Percentiles rank a stretch among this genome's conserved stretches.
Conservation (phyloP, 64 coral and sea anemone species). For the Montipora foliosa region DNA sequence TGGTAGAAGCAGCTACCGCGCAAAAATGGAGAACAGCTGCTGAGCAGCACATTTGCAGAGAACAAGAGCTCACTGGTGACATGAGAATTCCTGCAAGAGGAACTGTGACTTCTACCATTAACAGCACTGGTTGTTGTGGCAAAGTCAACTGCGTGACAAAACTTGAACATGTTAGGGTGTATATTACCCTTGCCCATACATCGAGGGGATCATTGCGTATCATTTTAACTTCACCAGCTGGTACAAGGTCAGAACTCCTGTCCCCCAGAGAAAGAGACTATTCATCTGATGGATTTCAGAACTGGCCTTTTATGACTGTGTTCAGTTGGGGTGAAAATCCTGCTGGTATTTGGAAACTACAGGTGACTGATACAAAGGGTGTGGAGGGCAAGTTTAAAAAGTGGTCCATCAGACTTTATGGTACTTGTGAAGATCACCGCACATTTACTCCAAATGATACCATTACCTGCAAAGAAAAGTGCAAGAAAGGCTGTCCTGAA, state of each 20-base stretch:
- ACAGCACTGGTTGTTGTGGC: conserved; percentile 72
- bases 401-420: conserved; percentile 88
- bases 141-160: conserved; percentile 80
- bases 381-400: conserved; percentile 68
- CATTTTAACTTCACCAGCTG: conserved; percentile 87
- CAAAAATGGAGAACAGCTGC: conserved; percentile 77
- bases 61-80: conserved; percentile 61
- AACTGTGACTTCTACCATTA: conserved; percentile 72
- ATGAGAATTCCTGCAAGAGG: conserved; percentile 66
- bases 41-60: conserved; percentile 94
- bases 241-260: conserved; percentile 89
- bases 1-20: conserved; percentile 67
- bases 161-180: conserved; percentile 95
- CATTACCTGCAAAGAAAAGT: conserved; percentile 68
- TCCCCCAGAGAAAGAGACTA: conserved; percentile 75
- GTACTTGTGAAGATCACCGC: conserved; percentile 67
- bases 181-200: conserved; percentile 81
- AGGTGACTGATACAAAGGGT: conserved; percentile 73
- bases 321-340: conserved; percentile 96
- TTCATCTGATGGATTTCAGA: conserved; percentile 83
- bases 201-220: conserved; percentile 85
- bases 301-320: conserved; percentile 99
- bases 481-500: conserved; percentile 70
- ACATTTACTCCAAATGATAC: conserved; percentile 70
- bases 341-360: conserved; percentile 78